Conservation (phyloP, 2,888 invertebrate species). For the Amorpha juglandis region DNA sequence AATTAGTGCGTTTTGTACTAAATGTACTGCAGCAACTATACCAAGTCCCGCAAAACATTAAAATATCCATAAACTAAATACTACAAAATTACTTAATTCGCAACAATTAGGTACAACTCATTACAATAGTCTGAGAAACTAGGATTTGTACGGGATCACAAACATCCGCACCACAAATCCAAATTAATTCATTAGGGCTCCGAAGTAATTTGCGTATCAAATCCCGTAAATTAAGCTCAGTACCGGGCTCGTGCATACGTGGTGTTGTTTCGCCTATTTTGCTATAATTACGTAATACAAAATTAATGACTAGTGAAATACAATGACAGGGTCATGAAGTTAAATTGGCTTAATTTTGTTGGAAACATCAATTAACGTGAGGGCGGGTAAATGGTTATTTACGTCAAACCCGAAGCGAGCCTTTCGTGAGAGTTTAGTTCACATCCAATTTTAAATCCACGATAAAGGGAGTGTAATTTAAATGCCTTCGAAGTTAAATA, state of each 20-base stretch:
- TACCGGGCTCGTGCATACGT: slow-evolving; percentile 33
- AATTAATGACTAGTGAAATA: slow-evolving; percentile 58
- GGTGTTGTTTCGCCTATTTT: slow-evolving; percentile 31
- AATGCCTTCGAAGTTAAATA: no score
- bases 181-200: slow-evolving; percentile 6
- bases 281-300: slow-evolving; percentile 48
- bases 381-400: slow-evolving; percentile 53
- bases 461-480: slow-evolving; percentile 29
- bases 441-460: slow-evolving; percentile 48
- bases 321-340: slow-evolving; percentile 62
- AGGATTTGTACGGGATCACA: not conserved
- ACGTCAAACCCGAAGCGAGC: slow-evolving; percentile 44
- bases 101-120: not conserved
- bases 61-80: no score
- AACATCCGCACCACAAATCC: slow-evolving; percentile 11
- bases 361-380: slow-evolving; percentile 62
- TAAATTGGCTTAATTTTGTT: slow-evolving; percentile 66
- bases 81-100: not conserved
- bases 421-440: slow-evolving; percentile 55
- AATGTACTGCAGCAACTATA: no score
- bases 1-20: no score
- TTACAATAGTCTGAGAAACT: not conserved
- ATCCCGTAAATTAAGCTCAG: slow-evolving; percentile 29
- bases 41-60: no score
- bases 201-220: slow-evolving; percentile 26